A percentile compares a stretch with the other conserved stretches of the same genome.
Evolutionary conservation across 2,888 invertebrate genomes (phyloP).

Genomic region (Pseudococcus longispinus): DNA sequence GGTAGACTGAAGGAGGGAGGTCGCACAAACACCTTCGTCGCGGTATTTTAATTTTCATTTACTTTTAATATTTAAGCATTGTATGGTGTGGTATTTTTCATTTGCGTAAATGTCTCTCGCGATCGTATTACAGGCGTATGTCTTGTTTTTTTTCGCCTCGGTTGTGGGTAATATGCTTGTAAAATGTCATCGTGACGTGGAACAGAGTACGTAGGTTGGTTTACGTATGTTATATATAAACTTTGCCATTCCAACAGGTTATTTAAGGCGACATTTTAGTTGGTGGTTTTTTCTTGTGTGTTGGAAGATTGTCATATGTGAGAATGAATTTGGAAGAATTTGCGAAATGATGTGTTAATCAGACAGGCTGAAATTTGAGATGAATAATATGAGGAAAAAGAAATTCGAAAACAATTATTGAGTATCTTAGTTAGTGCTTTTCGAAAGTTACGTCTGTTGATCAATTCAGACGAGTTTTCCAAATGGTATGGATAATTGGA

Average conservation of each 20-base stretch:
- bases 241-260: not conserved
- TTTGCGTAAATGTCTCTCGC: conserved; percentile 20
- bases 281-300: not conserved
- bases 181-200: conserved; percentile 24
- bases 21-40: not conserved
- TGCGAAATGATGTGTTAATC: too few species aligned
- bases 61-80: conserved; percentile 42
- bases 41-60: conserved; percentile 34
- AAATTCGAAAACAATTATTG: too few species aligned
- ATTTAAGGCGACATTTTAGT: conserved; percentile 6
- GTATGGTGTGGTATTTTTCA: conserved; percentile 28
- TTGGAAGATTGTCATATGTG: too few species aligned
- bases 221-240: not conserved
- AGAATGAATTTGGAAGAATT: too few species aligned
- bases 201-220: not conserved
- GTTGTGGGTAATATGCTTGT: not conserved
- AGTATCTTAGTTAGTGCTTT: too few species aligned
- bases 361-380: too few species aligned
- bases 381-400: too few species aligned
- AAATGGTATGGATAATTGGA: too few species aligned
- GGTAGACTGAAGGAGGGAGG: not conserved
- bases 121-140: not conserved
- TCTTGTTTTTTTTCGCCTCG: not conserved
- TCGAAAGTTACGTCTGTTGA: too few species aligned
- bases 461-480: too few species aligned